These are phyloP conservation scores for Polietes domitor DNA, from an alignment of 2,888 invertebrate genomes.

Conservation along the genomic window DNA sequence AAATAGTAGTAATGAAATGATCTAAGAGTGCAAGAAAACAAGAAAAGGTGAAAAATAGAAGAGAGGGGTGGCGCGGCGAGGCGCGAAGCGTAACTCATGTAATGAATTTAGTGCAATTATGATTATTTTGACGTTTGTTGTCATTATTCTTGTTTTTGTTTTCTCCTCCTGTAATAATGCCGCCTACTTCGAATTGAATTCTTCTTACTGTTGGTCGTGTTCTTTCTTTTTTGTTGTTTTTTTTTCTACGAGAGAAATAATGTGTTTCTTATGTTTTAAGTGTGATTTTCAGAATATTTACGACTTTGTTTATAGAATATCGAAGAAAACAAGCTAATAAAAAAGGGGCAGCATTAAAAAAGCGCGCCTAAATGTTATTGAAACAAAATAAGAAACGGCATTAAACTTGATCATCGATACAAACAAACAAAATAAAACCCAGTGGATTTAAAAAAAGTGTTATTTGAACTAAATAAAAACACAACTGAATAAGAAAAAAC, in stretches of 20 bases:
- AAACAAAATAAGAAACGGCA: background rate
- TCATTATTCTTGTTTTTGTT: background rate
- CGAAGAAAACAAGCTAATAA: background rate
- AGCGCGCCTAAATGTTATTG: slow-evolving; percentile 24
- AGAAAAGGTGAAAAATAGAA: background rate
- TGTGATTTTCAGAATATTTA: slow-evolving; percentile 10
- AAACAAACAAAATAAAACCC: no score
- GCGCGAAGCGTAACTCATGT: background rate
- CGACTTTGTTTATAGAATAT: background rate
- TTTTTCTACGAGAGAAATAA: slow-evolving; percentile 16
- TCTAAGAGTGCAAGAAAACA: background rate
- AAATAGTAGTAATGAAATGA: slow-evolving; percentile 16
- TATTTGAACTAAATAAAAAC: background rate
- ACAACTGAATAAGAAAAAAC: background rate
- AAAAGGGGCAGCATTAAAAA: background rate
- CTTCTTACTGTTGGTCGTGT: background rate
- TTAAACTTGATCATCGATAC: no score
- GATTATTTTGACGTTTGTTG: slow-evolving; percentile 18
- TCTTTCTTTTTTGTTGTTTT: background rate
- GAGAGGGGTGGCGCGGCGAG: background rate
- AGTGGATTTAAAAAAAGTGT: background rate
- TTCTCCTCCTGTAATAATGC: no score
- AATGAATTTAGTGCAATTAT: slow-evolving; percentile 17
- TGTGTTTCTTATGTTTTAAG: slow-evolving; percentile 1
- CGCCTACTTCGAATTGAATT: background rate